Base-by-base conservation (phyloP, 2,888 invertebrate species). In the Lamellibrachia satsuma region DNA sequence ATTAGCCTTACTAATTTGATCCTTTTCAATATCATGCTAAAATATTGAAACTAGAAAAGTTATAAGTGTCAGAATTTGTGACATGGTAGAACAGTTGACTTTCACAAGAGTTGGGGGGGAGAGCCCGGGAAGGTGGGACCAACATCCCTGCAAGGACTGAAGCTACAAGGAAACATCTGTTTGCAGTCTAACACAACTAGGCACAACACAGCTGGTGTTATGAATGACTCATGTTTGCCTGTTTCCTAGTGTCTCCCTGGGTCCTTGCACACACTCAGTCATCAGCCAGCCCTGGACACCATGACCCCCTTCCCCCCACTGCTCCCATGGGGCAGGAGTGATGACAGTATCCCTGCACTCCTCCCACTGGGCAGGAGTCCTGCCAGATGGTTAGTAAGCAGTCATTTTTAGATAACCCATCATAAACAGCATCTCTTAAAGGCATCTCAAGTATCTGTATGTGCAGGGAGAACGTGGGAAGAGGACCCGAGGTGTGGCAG, bases 351-450 rank as follows among this genome's bases (percentile, higher is more conserved):
- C 75, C 22, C 22, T 7, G 75, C 3, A n/a, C 75, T n/a, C 22
- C 15, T 75, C 75, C 75, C 75, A 15, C 60, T 75, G 75, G 39
- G 39, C 4, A 15, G 15, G 75, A 75, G 75, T 22, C 22, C 15
- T 15, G 22, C 75, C 75, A 75, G 75, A 15, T 75, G 75, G 75
- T 75, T 75, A 75, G 75, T 75, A 75, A 75, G 75, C 75, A 75
- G 75, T 75, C 15, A 75, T 75, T 75, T 75, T 75, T 75, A 75
- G 75, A 75, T 75, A 75, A 75, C 75, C 75, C 75, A 75, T 75
- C 75, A 75, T 75, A 75, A 75, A 75, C 75, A 75, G 15, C 75
- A 22, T 55, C n/a, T 15, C 75, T 75, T 75, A 75, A 75, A 75
- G 75, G 75, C 75, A 75, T 75, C 75, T 75, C 75, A 75, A 75